These are phyloP conservation scores for Chiroxiphia lanceolata DNA, from an alignment of 2,797 vertebrate species.

Conservation along the genomic window DNA sequence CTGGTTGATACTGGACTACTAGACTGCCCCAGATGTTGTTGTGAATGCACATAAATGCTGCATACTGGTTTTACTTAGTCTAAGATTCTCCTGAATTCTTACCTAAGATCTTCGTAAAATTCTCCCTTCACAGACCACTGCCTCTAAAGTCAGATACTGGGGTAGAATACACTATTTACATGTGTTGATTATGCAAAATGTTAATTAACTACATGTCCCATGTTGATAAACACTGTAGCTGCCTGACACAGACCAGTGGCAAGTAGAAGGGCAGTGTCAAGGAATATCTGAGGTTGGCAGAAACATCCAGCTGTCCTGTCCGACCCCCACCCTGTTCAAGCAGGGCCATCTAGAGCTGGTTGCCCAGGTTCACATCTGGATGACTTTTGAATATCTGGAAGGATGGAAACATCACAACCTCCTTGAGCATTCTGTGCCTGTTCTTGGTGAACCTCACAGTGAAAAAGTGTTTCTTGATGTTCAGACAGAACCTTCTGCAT, in stretches of 20 bases:
- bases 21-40: not conserved
- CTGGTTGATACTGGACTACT: not conserved
- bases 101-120: not conserved
- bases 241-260: not conserved
- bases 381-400: not conserved
- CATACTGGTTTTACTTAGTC: not conserved
- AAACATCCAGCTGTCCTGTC: not conserved
- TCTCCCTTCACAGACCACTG: not conserved
- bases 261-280: not conserved
- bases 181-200: not conserved
- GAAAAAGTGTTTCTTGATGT: not conserved
- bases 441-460: not conserved
- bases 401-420: not conserved
- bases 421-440: too few species aligned
- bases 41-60: not conserved
- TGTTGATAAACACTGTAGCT: not conserved
- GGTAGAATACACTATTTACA: not conserved
- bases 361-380: not conserved
- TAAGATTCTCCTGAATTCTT: not conserved
- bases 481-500: not conserved
- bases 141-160: not conserved
- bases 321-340: accelerated
- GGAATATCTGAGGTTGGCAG: not conserved
- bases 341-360: not conserved
- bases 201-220: not conserved